Evolutionary conservation across 2,797 vertebrate species (phyloP).

Genomic region (Aphelocoma californica): DNA sequence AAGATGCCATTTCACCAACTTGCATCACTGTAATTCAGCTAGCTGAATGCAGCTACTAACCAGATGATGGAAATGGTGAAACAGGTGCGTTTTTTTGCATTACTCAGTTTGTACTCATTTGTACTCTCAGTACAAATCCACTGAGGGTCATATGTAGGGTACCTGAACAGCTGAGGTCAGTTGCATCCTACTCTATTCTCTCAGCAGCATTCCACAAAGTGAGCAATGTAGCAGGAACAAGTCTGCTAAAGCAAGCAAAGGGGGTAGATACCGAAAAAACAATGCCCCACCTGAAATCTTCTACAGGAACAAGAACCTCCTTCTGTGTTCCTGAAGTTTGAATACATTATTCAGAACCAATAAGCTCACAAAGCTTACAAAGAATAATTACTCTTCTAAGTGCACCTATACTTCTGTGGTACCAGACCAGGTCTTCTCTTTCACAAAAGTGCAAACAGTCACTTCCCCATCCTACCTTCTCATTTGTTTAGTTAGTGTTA

Average conservation of each 20-base stretch:
- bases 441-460: neutral
- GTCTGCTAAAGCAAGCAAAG: neutral
- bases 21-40: neutral
- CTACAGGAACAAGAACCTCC: neutral
- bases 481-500: neutral
- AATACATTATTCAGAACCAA: neutral
- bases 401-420: rapidly evolving
- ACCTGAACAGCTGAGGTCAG: neutral
- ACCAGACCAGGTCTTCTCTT: neutral
- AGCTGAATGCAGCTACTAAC: neutral
- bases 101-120: neutral
- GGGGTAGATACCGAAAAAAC: neutral
- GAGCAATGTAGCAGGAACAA: neutral
- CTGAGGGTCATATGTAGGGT: neutral
- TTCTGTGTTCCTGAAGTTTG: neutral
- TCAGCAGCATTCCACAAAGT: neutral
- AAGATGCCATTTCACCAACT: neutral
- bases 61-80: neutral
- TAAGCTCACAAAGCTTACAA: neutral
- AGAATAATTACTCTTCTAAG: neutral
- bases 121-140: neutral
- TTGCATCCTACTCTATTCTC: neutral
- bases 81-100: neutral
- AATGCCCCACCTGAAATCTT: neutral
- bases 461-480: neutral